Evolutionary conservation across 2,888 invertebrate species (phyloP).

Genomic region (Gerosis bhagava): DNA sequence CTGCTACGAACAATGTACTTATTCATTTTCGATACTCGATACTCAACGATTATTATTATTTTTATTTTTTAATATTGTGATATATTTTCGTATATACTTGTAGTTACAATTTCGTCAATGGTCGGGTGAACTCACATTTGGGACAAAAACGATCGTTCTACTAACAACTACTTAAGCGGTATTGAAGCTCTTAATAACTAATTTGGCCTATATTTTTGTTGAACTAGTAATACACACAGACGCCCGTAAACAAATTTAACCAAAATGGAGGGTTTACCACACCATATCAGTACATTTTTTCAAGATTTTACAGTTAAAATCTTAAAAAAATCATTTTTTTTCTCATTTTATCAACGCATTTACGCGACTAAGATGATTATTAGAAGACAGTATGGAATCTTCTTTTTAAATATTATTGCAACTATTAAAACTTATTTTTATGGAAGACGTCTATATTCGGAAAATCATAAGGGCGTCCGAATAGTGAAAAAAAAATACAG

Average conservation of each 20-base stretch:
- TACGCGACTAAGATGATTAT: no score
- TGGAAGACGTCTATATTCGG: conserved; percentile 42
- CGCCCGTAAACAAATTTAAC: conserved; percentile 2
- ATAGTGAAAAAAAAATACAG: neutral
- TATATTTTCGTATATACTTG: conserved; percentile 36
- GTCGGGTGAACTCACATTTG: conserved; percentile 37
- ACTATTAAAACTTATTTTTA: conserved; percentile 31
- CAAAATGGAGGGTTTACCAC: no score
- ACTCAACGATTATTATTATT: no score
- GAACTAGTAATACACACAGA: conserved; percentile 1
- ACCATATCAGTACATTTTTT: no score
- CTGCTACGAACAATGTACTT: conserved; percentile 43
- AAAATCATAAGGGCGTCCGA: conserved; percentile 7
- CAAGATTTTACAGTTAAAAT: no score
- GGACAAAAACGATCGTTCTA: conserved; percentile 1
- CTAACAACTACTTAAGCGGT: conserved; percentile 33
- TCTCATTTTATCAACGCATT: no score
- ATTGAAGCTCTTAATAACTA: conserved; percentile 42
- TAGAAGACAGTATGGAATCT: no score
- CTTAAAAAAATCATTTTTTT: no score
- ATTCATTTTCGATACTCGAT: conserved; percentile 6
- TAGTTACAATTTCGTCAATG: conserved; percentile 29
- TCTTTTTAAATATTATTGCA: no score
- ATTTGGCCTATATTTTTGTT: conserved; percentile 46
- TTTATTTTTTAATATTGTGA: conserved; percentile 34